Evolutionary conservation across 1,140 invertebrate species (phyloP).

Genomic region (Drosophila ogumai): DNA sequence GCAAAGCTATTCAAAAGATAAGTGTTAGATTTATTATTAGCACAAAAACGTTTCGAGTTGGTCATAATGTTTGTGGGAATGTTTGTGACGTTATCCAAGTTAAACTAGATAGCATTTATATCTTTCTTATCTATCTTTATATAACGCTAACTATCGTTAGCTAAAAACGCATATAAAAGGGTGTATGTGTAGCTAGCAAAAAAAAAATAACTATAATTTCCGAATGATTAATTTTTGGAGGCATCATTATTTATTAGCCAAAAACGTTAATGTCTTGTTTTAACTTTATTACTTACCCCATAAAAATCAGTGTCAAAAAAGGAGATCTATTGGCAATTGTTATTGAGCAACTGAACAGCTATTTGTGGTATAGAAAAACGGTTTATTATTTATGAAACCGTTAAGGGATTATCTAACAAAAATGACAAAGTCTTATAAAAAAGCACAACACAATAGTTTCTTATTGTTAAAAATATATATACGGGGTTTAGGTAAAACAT

Average conservation of each 20-base stretch:
- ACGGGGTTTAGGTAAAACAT: neutral
- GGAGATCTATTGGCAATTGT: neutral
- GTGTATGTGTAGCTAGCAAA: neutral
- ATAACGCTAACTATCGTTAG: conserved; percentile 7
- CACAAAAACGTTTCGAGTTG: conserved; percentile 4
- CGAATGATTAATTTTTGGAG: conserved; percentile 1
- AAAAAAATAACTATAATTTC: neutral
- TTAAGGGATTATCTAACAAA: neutral
- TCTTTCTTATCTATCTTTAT: conserved; percentile 18
- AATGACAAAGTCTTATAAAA: no score
- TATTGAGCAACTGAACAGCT: neutral
- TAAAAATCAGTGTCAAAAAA: neutral
- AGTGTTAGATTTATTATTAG: conserved; percentile 16
- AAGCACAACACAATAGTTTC: no score
- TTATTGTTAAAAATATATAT: no score
- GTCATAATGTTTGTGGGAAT: conserved; percentile 8
- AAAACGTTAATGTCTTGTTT: neutral
- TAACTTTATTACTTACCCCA: neutral
- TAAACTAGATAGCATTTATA: neutral
- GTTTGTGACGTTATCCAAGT: neutral
- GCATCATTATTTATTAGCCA: neutral
- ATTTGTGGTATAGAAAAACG: neutral
- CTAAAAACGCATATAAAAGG: neutral
- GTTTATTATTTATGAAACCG: neutral
- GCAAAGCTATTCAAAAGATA: conserved; percentile 13